Conservation (phyloP, 2,113 vertebrate species). For the Passer domesticus region DNA sequence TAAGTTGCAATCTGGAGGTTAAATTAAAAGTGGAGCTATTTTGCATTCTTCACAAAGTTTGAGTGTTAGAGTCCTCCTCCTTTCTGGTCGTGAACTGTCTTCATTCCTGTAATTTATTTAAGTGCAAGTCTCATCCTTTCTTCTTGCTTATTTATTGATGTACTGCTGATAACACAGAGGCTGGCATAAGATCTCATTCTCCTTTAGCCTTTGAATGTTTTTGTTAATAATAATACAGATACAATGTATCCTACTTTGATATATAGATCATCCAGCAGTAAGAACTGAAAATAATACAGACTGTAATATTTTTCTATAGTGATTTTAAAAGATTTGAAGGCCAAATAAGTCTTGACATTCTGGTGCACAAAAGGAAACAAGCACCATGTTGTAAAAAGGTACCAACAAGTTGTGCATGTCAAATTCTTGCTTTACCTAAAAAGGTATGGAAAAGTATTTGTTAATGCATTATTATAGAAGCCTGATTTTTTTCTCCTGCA, state of each 20-base stretch:
- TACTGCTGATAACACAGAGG: background rate
- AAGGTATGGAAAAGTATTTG: background rate
- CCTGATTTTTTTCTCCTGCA: background rate
- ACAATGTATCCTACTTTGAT: background rate
- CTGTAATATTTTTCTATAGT: background rate
- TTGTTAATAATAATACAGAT: background rate
- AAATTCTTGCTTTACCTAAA: background rate
- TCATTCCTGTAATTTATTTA: background rate
- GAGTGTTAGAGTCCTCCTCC: background rate
- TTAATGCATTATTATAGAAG: background rate
- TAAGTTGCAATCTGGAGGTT: background rate
- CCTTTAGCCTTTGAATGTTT: background rate
- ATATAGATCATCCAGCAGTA: background rate
- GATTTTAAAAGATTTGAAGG: background rate
- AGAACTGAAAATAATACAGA: background rate
- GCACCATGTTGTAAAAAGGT: background rate
- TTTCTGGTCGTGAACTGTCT: background rate
- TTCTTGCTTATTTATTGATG: background rate
- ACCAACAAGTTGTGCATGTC: background rate
- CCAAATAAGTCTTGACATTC: background rate
- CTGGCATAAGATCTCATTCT: background rate
- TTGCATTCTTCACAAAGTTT: background rate
- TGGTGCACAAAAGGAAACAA: background rate
- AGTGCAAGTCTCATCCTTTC: background rate
- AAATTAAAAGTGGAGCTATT: background rate